Percentiles rank a stretch among this genome's conserved stretches.
These are phyloP conservation scores for Ectemnius continuus DNA, from an alignment of 2,888 invertebrate species.

Conservation along the genomic window DNA sequence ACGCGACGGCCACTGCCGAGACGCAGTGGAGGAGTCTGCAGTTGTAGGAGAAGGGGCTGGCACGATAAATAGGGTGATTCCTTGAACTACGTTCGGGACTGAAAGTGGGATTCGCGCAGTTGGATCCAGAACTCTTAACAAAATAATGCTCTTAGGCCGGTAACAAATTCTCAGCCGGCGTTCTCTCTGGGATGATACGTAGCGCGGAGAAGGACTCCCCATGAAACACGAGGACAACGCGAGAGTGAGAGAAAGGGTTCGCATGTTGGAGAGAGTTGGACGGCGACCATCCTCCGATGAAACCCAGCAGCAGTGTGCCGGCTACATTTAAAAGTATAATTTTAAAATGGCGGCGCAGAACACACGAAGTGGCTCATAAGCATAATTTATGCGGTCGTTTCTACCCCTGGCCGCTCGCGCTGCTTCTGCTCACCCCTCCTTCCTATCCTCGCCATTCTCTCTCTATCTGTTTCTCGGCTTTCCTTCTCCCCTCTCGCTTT, in stretches of 20 bases:
- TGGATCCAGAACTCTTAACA: constrained; percentile 32
- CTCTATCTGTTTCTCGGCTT: constrained; percentile 33
- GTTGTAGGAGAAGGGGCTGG: constrained; percentile 31
- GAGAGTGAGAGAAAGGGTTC: too few relatives aligned
- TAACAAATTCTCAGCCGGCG: constrained; percentile 51
- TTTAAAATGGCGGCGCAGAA: constrained; percentile 64
- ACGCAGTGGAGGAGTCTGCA: constrained; percentile 11
- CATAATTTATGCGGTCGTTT: constrained; percentile 65
- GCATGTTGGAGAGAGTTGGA: too few relatives aligned
- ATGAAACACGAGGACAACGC: not conserved
- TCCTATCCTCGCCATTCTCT: constrained; percentile 11
- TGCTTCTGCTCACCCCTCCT: constrained; percentile 12
- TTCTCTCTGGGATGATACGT: constrained; percentile 47
- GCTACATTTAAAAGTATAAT: constrained; percentile 65
- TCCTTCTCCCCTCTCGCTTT: not conserved
- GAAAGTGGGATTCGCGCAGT: constrained; percentile 21
- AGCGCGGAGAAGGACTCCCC: not conserved
- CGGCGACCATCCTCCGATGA: not conserved
- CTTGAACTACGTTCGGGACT: constrained; percentile 6
- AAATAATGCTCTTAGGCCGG: constrained; percentile 49
- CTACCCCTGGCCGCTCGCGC: constrained; percentile 24
- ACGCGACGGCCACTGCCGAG: constrained; percentile 1
- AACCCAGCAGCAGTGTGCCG: constrained; percentile 9
- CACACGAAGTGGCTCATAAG: constrained; percentile 67
- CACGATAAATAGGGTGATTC: constrained; percentile 40